Percentiles rank a stretch among this genome's conserved stretches.
Conservation (phyloP, 2,797 vertebrate genomes). For the Cebuella pygmaea region DNA sequence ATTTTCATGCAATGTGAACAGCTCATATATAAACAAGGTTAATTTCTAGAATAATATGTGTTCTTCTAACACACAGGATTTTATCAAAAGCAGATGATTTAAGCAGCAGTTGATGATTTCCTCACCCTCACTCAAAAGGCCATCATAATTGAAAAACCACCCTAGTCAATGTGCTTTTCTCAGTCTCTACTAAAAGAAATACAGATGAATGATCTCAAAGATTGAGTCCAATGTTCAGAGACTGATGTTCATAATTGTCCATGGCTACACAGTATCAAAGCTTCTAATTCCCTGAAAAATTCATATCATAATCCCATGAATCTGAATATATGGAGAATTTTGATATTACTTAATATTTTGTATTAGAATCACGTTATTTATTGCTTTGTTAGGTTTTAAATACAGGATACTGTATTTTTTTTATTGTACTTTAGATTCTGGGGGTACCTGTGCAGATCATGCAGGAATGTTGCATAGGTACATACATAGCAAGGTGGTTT, state of each 20-base stretch:
- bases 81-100: conserved; percentile 44
- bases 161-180: not conserved
- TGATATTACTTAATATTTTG: not conserved
- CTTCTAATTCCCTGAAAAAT: not conserved
- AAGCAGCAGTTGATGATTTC: not conserved
- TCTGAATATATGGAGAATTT: not conserved
- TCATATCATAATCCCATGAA: not conserved
- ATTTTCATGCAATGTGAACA: not conserved
- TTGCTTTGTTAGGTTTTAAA: not conserved
- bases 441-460: too few species aligned
- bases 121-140: not conserved
- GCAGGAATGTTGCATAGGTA: too few species aligned
- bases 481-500: too few species aligned
- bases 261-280: not conserved
- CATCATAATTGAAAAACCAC: not conserved
- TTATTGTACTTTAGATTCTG: too few species aligned
- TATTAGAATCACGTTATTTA: not conserved
- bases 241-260: not conserved
- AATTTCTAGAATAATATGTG: not conserved
- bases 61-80: not conserved
- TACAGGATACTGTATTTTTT: not conserved
- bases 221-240: not conserved
- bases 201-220: not conserved
- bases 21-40: not conserved
- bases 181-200: conserved; percentile 17